Base-by-base conservation (phyloP, 1,140 invertebrate genomes). In the Drosophila grimshawi region DNA sequence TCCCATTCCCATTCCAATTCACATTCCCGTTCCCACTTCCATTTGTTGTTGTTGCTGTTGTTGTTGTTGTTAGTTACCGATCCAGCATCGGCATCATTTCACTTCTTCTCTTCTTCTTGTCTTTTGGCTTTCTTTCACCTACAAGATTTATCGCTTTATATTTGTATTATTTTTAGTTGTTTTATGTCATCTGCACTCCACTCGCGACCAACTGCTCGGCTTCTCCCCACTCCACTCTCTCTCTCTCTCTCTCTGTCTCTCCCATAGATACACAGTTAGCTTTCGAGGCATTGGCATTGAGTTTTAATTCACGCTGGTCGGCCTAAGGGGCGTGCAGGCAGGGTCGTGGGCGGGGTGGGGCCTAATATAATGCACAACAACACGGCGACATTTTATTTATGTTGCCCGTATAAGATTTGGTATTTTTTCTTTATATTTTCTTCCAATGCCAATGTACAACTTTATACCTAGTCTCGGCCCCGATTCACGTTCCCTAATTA, bases 81-180 rank as follows among this genome's bases (percentile, higher is more conserved):
- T 53, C 51, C 67, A 64, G 70, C 79, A 72, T 63, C 80, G 61
- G 30, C 53, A 51, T 55, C 49, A 62, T 75, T 66, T 80, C 69
- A 45, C 55, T 57, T 53, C 56, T 71, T 59, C 63, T 71, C 11
- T 45, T 71, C 57, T 71, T 63, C 37, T 73, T 64, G 46, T 67
- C 27, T 76, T 59, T 60, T 59, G 71, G 63, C 80, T 86, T 80
- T 86, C 86, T 92, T 91, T 91, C 82, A 91, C 90, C 86, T 86
- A 82, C 81, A 86, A 83, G 85, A 92, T 91, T 92, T 91, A 90
- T 91, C 65, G 77, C 90, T 73, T 72, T 85, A 81, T 82, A 92
- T 91, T 91, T 86, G 82, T 86, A 91, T 92, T 90, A 88, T 92
- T 92, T 91, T 92, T 91, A 86, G 81, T 86, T 79, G 76, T 77